Evolutionary conservation across 1,140 invertebrate species (phyloP).

Genomic region (Nebria ingens): DNA sequence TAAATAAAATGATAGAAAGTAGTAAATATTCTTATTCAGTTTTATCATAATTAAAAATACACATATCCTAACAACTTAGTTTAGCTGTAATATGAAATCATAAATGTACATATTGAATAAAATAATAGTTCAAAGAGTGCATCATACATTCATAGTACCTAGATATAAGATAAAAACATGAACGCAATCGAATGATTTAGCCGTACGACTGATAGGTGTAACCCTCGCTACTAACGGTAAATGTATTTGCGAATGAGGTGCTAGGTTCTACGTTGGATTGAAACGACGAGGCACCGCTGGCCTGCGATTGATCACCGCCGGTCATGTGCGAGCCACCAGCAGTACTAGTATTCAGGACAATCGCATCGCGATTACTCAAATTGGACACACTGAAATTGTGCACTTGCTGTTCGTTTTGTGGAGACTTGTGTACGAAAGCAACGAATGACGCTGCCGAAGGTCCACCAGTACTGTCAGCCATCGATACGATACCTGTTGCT

Average conservation of each 20-base stretch:
- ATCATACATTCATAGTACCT: background rate
- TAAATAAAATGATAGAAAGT: background rate
- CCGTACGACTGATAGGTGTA: background rate
- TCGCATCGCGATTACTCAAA: background rate
- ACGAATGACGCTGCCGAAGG: background rate
- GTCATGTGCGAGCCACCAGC: background rate
- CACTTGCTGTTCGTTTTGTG: background rate
- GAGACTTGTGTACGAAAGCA: background rate
- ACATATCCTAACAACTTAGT: background rate
- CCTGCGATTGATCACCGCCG: background rate
- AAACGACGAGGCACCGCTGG: background rate
- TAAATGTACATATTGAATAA: background rate
- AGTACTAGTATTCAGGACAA: background rate
- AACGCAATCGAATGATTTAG: background rate
- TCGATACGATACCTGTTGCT: background rate
- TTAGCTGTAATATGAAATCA: background rate
- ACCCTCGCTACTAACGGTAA: background rate
- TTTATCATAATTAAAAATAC: background rate
- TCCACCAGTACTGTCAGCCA: background rate
- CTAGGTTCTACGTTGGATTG: background rate
- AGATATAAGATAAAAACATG: background rate
- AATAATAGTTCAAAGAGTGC: background rate
- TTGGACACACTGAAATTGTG: background rate
- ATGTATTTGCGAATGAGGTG: background rate
- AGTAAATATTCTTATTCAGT: background rate